Conservation (phyloP, 1,140 invertebrate genomes). For the Drosophila saltans region DNA sequence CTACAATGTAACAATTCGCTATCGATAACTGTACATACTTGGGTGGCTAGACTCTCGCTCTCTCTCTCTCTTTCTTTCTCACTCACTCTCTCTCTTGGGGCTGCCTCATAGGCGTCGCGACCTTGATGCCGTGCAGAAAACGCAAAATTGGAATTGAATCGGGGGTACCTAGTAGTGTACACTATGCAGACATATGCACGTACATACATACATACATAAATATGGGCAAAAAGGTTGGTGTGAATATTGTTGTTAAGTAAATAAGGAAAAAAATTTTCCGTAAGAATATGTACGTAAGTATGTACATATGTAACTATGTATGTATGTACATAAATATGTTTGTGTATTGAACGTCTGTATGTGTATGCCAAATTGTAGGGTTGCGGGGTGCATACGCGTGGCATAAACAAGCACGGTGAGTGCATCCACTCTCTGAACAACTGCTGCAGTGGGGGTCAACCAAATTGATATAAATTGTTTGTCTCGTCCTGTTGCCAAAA, state of each 20-base stretch:
- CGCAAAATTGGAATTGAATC: background rate
- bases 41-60: background rate
- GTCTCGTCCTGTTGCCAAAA: conserved; percentile 15
- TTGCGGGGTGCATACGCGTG: conserved; percentile 7
- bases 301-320: no score
- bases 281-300: background rate
- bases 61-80: background rate
- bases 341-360: conserved; percentile 19
- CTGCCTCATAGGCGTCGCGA: conserved; percentile 25
- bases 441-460: conserved; percentile 2
- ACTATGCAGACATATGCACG: background rate
- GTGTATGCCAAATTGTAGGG: conserved; percentile 3
- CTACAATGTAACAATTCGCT: conserved; percentile 47
- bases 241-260: conserved; percentile 35
- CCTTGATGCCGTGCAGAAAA: conserved; percentile 63
- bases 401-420: conserved; percentile 4
- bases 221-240: background rate
- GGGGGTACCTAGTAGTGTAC: background rate
- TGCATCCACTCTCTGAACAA: background rate
- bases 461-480: conserved; percentile 12
- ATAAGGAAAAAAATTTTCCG: conserved; percentile 37
- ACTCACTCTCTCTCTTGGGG: background rate
- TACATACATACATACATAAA: conserved; percentile 17
- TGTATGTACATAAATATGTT: no score
- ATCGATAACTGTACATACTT: conserved; percentile 46